Percentiles rank a stretch among this genome's conserved stretches.
These are phyloP conservation scores for Ormyrus labotus DNA, from an alignment of 2,888 invertebrate species.

Conservation along the genomic window DNA sequence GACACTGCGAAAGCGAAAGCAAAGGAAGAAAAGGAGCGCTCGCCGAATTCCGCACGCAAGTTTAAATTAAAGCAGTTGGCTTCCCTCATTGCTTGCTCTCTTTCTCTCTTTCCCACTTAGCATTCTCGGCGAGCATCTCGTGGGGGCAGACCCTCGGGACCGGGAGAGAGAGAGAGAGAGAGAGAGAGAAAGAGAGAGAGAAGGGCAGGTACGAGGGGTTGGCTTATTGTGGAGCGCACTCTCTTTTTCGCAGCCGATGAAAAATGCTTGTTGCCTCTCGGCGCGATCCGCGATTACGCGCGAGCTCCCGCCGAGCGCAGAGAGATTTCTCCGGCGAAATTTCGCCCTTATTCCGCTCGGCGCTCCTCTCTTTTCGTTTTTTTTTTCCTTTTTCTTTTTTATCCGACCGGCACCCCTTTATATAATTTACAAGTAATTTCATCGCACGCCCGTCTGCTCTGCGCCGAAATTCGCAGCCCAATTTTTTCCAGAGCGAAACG, in stretches of 20 bases:
- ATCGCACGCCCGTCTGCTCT: neutral
- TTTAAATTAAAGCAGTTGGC: conserved; percentile 66
- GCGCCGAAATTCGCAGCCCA: neutral
- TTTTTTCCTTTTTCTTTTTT: too few species aligned
- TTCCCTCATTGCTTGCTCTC: conserved; percentile 51
- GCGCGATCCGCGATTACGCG: conserved; percentile 27
- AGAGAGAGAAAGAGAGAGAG: conserved; percentile 2
- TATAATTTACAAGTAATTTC: conserved; percentile 51
- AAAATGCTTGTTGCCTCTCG: conserved; percentile 46
- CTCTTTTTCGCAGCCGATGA: conserved; percentile 38
- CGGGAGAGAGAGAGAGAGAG: conserved; percentile 1
- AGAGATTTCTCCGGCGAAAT: conserved; percentile 33
- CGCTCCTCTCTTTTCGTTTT: neutral
- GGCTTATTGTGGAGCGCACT: conserved; percentile 59
- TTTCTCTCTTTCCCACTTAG: conserved; percentile 53
- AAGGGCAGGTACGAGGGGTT: conserved; percentile 1
- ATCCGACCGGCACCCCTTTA: neutral
- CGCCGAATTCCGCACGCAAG: conserved; percentile 64
- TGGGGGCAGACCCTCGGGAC: conserved; percentile 19
- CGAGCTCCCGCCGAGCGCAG: neutral
- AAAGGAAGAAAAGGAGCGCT: conserved; percentile 17
- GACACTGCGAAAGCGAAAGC: conserved; percentile 54
- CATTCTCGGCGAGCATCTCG: conserved; percentile 50
- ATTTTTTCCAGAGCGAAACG: conserved; percentile 12
- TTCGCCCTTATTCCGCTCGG: neutral